Percentiles rank a stretch among this genome's conserved stretches.
These are phyloP conservation scores for Caenorhabditis virilis DNA, from an alignment of 2,888 invertebrate species.

Conservation along the genomic window DNA sequence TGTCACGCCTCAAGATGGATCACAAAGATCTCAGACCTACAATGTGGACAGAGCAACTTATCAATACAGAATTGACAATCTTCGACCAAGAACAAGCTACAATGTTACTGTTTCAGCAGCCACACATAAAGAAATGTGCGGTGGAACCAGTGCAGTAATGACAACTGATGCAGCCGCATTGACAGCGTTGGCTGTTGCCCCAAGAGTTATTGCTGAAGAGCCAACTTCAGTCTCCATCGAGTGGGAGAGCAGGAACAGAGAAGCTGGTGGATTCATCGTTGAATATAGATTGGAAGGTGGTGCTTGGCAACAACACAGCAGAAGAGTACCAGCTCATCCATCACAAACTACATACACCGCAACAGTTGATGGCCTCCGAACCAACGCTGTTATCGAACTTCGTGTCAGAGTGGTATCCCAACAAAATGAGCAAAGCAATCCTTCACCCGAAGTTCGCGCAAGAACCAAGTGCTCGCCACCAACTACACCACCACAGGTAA, in stretches of 20 bases:
- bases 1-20: conserved; percentile 59
- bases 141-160: conserved; percentile 62
- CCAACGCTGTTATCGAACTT: conserved; percentile 66
- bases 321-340: conserved; percentile 59
- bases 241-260: conserved; percentile 61
- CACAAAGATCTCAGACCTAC: conserved; percentile 60
- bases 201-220: conserved; percentile 64
- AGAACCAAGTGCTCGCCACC: conserved; percentile 68
- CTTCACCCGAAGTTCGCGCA: conserved; percentile 66
- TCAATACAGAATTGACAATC: conserved; percentile 64
- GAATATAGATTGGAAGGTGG: conserved; percentile 64
- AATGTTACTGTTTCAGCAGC: conserved; percentile 65
- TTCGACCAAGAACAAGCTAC: conserved; percentile 67
- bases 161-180: conserved; percentile 61
- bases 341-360: conserved; percentile 60
- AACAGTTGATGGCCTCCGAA: conserved; percentile 62
- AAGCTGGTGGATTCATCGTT: conserved; percentile 63
- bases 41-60: conserved; percentile 66
- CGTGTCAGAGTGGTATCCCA: conserved; percentile 61
- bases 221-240: conserved; percentile 65
- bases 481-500: conserved; percentile 64
- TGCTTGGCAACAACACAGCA: conserved; percentile 62
- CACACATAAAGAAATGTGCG: conserved; percentile 51
- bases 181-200: conserved; percentile 54
- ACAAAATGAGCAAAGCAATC: conserved; percentile 61